Evolutionary conservation across 2,113 vertebrate genomes (phyloP).

Genomic region (Sapajus apella): DNA sequence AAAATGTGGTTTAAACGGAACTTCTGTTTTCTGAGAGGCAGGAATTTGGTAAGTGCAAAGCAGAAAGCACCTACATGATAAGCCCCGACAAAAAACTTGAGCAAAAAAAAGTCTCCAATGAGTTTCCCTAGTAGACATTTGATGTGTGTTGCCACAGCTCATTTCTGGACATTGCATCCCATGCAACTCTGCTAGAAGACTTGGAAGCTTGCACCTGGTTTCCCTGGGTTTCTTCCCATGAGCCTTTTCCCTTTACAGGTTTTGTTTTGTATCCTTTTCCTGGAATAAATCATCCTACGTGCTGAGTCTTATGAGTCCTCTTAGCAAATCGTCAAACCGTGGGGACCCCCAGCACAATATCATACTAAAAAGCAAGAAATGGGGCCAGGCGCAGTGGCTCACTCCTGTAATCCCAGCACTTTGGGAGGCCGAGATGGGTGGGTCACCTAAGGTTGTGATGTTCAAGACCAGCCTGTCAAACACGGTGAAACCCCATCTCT

Average conservation of each 20-base stretch:
- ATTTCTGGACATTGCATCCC: background rate
- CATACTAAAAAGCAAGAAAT: background rate
- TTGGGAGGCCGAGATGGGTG: no score
- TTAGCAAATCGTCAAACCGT: background rate
- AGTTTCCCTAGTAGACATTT: background rate
- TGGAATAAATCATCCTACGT: background rate
- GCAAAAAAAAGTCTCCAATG: no score
- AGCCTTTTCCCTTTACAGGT: background rate
- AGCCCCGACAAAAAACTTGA: background rate
- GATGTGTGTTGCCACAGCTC: background rate
- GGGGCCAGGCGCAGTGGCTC: no score
- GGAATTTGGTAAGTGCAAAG: background rate
- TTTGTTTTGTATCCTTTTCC: background rate
- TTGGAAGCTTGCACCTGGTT: background rate
- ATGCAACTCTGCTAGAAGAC: background rate
- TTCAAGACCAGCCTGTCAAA: no score
- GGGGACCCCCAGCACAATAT: background rate
- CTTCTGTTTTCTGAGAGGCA: background rate
- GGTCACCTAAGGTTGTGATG: no score
- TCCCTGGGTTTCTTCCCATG: background rate
- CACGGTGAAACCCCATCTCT: rapidly evolving
- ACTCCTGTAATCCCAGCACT: no score
- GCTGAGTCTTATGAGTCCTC: background rate
- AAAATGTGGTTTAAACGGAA: background rate
- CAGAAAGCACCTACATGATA: background rate